phyloP scores from a whole-genome alignment of 2,797 vertebrate species.

The Melanotaenia boesemani region DNA sequence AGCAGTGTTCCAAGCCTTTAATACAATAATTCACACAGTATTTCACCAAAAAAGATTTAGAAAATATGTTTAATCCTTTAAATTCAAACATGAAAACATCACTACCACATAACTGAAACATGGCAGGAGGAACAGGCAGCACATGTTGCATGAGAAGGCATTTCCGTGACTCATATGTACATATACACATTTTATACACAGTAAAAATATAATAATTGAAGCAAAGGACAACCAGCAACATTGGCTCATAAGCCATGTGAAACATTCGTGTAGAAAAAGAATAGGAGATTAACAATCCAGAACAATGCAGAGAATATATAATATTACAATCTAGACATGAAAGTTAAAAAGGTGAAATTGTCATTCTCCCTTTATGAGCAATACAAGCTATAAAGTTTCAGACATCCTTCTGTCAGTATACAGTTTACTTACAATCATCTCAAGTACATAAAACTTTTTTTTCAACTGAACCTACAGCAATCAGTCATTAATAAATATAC shows the following conservation, averaged over 20 bases:
- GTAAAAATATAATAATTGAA: slow-evolving; percentile 85
- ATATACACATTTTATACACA: slow-evolving; percentile 84
- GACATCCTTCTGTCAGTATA: slow-evolving; percentile 76
- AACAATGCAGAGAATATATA: slow-evolving; percentile 71
- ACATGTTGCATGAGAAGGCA: slow-evolving; percentile 84
- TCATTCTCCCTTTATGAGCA: slow-evolving; percentile 69
- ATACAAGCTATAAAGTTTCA: slow-evolving; percentile 71
- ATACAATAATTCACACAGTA: slow-evolving; percentile 7
- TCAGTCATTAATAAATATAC: slow-evolving; percentile 80
- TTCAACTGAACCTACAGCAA: slow-evolving; percentile 67
- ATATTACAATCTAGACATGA: slow-evolving; percentile 76
- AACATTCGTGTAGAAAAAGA: slow-evolving; percentile 83
- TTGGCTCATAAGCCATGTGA: slow-evolving; percentile 67
- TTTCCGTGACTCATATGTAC: slow-evolving; percentile 87
- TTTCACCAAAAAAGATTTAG: slow-evolving; percentile 61
- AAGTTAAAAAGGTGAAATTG: slow-evolving; percentile 78
- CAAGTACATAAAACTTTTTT: slow-evolving; percentile 62
- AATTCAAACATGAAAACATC: slow-evolving; percentile 82
- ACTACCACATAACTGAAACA: slow-evolving; percentile 84
- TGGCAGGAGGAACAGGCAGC: slow-evolving; percentile 83
- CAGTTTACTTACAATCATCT: slow-evolving; percentile 77
- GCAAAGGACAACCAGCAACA: slow-evolving; percentile 76
- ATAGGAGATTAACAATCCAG: slow-evolving; percentile 64
- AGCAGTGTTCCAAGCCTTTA: too few relatives aligned
- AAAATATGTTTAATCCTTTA: slow-evolving; percentile 85